phyloP scores from a whole-genome alignment of 1,140 invertebrate species.

The Lutraria rhynchaena region DNA sequence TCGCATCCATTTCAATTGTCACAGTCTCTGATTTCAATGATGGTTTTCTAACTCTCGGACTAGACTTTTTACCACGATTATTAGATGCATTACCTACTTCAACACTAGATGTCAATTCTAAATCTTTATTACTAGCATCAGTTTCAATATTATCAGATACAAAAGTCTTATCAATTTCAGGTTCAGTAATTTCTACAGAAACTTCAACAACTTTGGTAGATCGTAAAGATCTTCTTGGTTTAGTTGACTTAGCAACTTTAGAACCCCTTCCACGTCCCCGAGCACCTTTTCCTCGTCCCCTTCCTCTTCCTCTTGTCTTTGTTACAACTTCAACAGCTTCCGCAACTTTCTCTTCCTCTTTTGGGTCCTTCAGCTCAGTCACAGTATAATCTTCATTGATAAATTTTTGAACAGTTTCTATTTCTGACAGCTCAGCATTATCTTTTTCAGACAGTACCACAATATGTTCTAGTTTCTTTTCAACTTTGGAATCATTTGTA shows the following conservation, averaged over 20 bases:
- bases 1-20: not conserved
- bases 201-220: not conserved
- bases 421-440: not conserved
- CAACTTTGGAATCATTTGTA: not conserved
- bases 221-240: slow-evolving; percentile 24
- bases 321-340: slow-evolving; percentile 3
- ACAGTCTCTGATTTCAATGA: slow-evolving; percentile 21
- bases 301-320: slow-evolving; percentile 21
- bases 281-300: slow-evolving; percentile 17
- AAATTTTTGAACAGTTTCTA: not conserved
- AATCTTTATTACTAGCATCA: slow-evolving; percentile 17
- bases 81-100: not conserved
- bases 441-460: not conserved
- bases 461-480: not conserved
- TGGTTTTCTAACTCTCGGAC: slow-evolving; percentile 21
- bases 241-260: not conserved
- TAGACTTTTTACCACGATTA: slow-evolving; percentile 17
- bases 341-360: slow-evolving; percentile 2
- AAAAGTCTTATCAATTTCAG: slow-evolving; percentile 8
- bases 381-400: not conserved
- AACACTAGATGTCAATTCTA: slow-evolving; percentile 17
- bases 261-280: slow-evolving; percentile 26
- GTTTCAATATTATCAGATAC: not conserved
- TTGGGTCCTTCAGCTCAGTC: not conserved
- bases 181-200: not conserved